Conservation (phyloP, 1,140 invertebrate species). For the Drosophila ogumai region DNA sequence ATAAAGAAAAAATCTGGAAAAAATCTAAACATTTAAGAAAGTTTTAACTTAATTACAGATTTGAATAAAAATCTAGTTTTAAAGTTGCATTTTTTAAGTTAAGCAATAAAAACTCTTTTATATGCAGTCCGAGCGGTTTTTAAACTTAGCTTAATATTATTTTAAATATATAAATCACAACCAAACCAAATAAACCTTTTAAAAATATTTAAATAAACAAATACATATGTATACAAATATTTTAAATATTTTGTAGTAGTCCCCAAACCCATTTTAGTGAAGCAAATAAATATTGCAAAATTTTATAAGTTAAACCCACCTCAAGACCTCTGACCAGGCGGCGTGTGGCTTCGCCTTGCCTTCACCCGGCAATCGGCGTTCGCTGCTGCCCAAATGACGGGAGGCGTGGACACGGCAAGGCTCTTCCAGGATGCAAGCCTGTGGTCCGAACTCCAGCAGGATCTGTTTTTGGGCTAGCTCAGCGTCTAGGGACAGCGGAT, state of each 20-base stretch:
- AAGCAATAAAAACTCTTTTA: no score
- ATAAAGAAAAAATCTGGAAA: not conserved
- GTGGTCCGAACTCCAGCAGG: constrained; percentile 87
- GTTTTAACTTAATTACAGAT: not conserved
- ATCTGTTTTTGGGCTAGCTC: constrained; percentile 88
- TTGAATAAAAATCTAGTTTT: not conserved
- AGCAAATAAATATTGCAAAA: not conserved
- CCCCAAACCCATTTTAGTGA: not conserved
- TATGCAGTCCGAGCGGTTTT: no score
- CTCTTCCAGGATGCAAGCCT: constrained; percentile 89
- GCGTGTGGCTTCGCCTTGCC: constrained; percentile 66
- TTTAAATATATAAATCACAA: not conserved
- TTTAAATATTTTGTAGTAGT: not conserved
- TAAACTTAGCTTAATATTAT: not conserved
- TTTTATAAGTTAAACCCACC: constrained; percentile 85
- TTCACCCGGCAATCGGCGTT: constrained; percentile 51
- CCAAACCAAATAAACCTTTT: not conserved
- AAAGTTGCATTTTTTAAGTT: not conserved
- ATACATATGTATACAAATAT: not conserved
- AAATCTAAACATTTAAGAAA: not conserved
- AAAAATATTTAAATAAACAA: not conserved
- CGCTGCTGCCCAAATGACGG: constrained; percentile 67
- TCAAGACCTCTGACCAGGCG: constrained; percentile 88
- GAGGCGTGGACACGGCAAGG: constrained; percentile 88
- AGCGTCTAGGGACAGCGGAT: constrained; percentile 86